These are phyloP conservation scores for Tenodera sinensis DNA, from an alignment of 2,888 invertebrate genomes.

Conservation along the genomic window DNA sequence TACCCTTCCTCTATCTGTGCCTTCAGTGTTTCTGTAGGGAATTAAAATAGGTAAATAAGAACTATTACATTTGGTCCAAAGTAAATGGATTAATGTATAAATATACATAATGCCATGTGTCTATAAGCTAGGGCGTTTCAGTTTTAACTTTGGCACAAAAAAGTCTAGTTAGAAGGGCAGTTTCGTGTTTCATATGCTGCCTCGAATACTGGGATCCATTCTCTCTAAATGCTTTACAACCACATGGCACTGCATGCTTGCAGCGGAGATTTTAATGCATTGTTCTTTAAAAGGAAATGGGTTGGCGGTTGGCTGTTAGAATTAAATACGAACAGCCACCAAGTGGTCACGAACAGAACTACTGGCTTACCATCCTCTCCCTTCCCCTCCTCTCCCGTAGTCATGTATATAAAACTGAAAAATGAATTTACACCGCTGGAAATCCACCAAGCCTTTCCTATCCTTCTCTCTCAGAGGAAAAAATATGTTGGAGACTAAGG, in stretches of 20 bases:
- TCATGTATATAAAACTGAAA: not conserved
- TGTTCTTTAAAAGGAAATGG: not conserved
- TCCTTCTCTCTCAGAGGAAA: not conserved
- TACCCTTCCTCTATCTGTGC: no score
- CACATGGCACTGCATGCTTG: not conserved
- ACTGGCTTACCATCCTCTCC: not conserved
- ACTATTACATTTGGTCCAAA: no score
- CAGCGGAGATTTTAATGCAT: not conserved
- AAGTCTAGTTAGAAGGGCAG: no score
- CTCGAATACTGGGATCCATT: not conserved
- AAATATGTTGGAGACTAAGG: not conserved
- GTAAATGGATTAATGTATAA: no score
- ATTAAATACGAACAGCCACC: not conserved
- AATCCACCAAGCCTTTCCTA: not conserved
- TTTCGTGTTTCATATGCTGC: not conserved
- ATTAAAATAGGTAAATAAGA: no score
- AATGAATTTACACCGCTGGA: slow-evolving; percentile 14
- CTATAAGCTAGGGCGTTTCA: no score
- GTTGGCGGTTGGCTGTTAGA: not conserved
- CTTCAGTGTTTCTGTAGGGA: no score
- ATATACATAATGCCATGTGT: no score
- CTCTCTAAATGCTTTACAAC: not conserved
- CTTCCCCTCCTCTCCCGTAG: not conserved
- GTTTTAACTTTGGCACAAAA: no score
- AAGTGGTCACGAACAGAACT: not conserved